phyloP scores from a whole-genome alignment of 2,797 vertebrate species.

The Rhadinocentrus ornatus region DNA sequence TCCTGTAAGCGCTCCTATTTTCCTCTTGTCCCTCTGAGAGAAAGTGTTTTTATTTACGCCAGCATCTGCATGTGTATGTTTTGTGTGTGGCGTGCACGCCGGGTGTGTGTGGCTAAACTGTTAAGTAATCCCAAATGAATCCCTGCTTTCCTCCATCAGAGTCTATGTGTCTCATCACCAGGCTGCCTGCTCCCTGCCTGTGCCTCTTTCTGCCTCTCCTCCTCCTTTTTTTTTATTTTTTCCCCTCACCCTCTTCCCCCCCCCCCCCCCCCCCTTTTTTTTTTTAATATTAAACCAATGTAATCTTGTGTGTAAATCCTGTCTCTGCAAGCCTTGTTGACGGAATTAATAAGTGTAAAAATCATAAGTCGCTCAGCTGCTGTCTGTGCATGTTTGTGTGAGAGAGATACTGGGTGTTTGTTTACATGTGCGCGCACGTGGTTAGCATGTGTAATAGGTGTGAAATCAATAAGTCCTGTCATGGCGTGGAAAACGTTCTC shows the following conservation, averaged over 20 bases:
- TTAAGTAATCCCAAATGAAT: conserved; percentile 84
- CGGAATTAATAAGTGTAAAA: conserved; percentile 82
- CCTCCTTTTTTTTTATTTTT: conserved; percentile 62
- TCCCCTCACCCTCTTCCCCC: conserved; percentile 33
- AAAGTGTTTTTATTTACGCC: conserved; percentile 85
- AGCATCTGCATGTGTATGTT: conserved; percentile 63
- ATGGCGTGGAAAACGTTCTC: conserved; percentile 55
- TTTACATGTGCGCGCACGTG: conserved; percentile 70
- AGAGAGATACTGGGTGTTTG: conserved; percentile 49
- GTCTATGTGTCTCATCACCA: conserved; percentile 71
- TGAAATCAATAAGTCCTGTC: conserved; percentile 79
- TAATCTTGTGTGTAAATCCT: conserved; percentile 83
- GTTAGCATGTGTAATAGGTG: conserved; percentile 74
- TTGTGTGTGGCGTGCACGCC: conserved; percentile 16
- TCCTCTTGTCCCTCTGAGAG: conserved; percentile 77
- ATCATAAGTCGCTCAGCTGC: conserved; percentile 72
- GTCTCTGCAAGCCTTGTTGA: conserved; percentile 76
- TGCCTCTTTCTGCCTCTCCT: conserved; percentile 37
- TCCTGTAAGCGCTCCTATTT: conserved; percentile 82
- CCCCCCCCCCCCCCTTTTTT: no score
- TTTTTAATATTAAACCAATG: conserved; percentile 71
- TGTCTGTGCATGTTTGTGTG: conserved; percentile 49
- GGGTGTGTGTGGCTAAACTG: conserved; percentile 71
- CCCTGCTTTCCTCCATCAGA: conserved; percentile 76
- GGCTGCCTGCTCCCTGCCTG: conserved; percentile 60